Percentiles rank a stretch among this genome's conserved stretches.
Conservation (phyloP, 1,140 invertebrate genomes). For the Condylostylus longicornis region DNA sequence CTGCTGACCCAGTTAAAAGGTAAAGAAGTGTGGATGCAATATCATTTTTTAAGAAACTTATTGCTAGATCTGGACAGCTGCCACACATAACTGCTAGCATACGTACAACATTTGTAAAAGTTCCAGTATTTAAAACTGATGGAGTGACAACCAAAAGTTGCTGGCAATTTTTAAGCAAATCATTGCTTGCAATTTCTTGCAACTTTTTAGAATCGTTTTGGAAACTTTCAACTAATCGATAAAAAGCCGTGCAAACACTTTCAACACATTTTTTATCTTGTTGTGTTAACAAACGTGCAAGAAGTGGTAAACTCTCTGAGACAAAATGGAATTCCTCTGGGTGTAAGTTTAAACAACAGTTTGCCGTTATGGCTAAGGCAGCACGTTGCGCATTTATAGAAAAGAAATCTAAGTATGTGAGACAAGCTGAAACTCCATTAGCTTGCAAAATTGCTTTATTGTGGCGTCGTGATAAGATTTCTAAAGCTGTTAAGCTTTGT, state of each 20-base stretch:
- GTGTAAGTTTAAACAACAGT: constrained; percentile 89
- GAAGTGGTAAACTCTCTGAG: constrained; percentile 67
- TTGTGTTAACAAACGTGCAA: constrained; percentile 72
- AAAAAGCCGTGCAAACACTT: constrained; percentile 90
- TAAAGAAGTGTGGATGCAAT: constrained; percentile 89
- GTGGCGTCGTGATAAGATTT: constrained; percentile 91
- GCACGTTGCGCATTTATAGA: constrained; percentile 91
- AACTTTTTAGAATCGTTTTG: constrained; percentile 79
- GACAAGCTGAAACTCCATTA: constrained; percentile 81
- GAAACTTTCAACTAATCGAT: constrained; percentile 89
- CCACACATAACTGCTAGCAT: constrained; percentile 92
- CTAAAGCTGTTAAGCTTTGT: constrained; percentile 87
- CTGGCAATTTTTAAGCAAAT: constrained; percentile 82
- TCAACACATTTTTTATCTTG: constrained; percentile 97
- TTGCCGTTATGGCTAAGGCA: constrained; percentile 87
- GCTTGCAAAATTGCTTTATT: constrained; percentile 92
- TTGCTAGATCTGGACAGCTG: constrained; percentile 82
- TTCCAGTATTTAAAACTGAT: constrained; percentile 78
- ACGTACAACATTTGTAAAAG: constrained; percentile 89
- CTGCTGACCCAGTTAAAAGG: constrained; percentile 70
- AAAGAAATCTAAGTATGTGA: constrained; percentile 95
- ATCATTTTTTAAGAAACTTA: constrained; percentile 80
- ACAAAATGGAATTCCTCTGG: constrained; percentile 88
- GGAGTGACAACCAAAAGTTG: constrained; percentile 84
- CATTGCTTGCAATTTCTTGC: constrained; percentile 88